phyloP scores from a whole-genome alignment of 2,113 vertebrate genomes.

The Megaptera novaeangliae region DNA sequence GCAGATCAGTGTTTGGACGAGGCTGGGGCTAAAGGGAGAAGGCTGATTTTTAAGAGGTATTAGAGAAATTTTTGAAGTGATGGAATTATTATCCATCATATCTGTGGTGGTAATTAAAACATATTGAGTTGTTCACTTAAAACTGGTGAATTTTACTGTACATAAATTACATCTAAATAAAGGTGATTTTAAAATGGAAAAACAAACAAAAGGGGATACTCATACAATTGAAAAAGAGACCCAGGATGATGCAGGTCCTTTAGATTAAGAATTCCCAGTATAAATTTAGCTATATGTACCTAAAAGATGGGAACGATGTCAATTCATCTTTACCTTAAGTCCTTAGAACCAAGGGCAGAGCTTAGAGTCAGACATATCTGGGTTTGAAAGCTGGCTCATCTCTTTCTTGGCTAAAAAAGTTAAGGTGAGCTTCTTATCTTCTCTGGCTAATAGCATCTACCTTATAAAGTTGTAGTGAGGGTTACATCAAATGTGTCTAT shows the following conservation, averaged over 20 bases:
- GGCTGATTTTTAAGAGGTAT: not conserved
- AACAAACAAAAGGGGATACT: not conserved
- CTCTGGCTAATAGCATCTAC: not conserved
- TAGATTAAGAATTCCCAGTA: not conserved
- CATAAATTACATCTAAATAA: not conserved
- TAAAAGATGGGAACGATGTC: not conserved
- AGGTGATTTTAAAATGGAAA: not conserved
- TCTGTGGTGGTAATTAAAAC: not conserved
- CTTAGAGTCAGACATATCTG: not conserved
- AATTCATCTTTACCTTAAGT: not conserved
- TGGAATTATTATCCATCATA: not conserved
- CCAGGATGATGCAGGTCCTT: not conserved
- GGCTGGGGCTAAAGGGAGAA: not conserved
- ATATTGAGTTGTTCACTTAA: not conserved
- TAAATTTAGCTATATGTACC: not conserved
- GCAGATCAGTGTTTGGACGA: not conserved
- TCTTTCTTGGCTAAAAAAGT: not conserved
- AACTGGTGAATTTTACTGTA: not conserved
- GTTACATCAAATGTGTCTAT: not conserved
- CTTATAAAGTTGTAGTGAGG: not conserved
- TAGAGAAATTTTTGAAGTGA: not conserved
- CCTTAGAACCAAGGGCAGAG: not conserved
- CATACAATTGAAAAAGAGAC: not conserved
- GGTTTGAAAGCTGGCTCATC: not conserved
- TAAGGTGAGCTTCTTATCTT: not conserved